These are phyloP conservation scores for Dexiosoma caninum DNA, from an alignment of 2,888 invertebrate species.

Conservation along the genomic window DNA sequence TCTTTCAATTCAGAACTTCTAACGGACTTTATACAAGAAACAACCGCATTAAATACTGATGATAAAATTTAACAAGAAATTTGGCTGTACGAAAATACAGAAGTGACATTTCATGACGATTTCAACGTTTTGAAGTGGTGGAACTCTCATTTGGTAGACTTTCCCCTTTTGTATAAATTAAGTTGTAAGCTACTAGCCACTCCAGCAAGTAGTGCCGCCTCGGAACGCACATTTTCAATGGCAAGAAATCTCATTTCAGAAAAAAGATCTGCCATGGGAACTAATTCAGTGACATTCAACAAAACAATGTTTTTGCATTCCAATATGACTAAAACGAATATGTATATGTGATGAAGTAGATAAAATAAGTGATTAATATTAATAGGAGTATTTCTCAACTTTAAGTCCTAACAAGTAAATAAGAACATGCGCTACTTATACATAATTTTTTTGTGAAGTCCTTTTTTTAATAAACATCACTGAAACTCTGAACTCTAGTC, in stretches of 20 bases:
- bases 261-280: conserved; percentile 5
- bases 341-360: background rate
- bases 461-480: too few relatives aligned
- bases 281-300: background rate
- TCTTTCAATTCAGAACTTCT: conserved; percentile 9
- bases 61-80: background rate
- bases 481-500: too few relatives aligned
- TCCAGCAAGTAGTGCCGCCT: conserved; percentile 30
- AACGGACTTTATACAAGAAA: conserved; percentile 24
- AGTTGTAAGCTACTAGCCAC: conserved; percentile 15
- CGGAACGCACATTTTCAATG: conserved; percentile 13
- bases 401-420: too few relatives aligned
- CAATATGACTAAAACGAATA: background rate
- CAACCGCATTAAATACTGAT: background rate
- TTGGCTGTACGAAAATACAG: conserved; percentile 14
- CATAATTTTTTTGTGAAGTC: too few relatives aligned
- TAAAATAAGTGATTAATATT: background rate
- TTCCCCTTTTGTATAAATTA: conserved; percentile 16
- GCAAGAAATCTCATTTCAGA: conserved; percentile 31
- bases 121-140: conserved; percentile 39
- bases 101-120: conserved; percentile 34
- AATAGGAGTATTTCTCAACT: too few relatives aligned
- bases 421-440: too few relatives aligned
- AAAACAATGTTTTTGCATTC: conserved; percentile 32
- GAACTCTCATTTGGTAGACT: background rate